A percentile compares a stretch with the other conserved stretches of the same genome.
Evolutionary conservation across 2,113 vertebrate genomes (phyloP).

Genomic region (Ranitomeya imitator): DNA sequence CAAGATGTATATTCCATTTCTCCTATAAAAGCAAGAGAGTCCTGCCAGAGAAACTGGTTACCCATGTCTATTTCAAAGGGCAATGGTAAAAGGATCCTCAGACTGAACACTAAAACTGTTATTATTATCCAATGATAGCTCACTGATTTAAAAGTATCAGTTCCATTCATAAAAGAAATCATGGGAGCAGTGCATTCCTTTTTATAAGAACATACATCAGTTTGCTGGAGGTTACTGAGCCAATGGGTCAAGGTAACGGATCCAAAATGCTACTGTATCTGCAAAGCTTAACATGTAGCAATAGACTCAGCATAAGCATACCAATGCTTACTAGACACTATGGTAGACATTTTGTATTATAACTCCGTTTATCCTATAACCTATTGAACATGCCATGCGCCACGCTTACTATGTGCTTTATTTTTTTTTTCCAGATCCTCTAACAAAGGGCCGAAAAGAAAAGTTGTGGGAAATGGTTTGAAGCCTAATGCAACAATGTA

Average conservation of each 20-base stretch:
- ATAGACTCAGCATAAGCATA: neutral
- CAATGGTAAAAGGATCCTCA: neutral
- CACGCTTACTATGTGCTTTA: no score
- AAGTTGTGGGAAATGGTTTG: no score
- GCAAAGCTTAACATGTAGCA: neutral
- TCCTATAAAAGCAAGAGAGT: neutral
- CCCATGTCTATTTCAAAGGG: neutral
- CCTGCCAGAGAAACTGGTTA: neutral
- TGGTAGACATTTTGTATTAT: no score
- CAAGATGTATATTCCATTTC: neutral
- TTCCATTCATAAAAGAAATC: conserved; percentile 1
- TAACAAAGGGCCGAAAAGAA: no score
- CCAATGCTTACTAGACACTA: neutral
- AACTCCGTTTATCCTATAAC: no score
- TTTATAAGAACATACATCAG: neutral
- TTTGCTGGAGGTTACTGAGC: neutral
- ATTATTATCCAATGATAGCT: neutral
- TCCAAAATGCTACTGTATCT: neutral
- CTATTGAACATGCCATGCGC: no score
- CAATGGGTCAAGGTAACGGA: neutral
- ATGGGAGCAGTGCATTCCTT: neutral
- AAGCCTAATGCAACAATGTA: no score
- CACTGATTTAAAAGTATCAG: neutral
- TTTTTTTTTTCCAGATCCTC: no score
- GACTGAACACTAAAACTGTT: neutral